Evolutionary conservation across 2,113 vertebrate genomes (phyloP).

Genomic region (Ariopsis seemanni): DNA sequence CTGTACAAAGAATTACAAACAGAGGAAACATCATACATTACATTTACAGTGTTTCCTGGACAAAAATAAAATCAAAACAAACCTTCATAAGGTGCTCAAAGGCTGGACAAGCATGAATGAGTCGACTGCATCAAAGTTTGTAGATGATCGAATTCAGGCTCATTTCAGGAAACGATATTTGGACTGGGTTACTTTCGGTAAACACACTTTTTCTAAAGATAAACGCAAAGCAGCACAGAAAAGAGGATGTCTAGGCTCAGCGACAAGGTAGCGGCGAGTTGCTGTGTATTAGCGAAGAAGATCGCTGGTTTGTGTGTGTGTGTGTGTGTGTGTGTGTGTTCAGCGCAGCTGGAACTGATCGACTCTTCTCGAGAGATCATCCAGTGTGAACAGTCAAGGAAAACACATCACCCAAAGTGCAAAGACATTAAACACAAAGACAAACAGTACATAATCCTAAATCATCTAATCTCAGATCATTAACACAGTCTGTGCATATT

Average conservation of each 20-base stretch:
- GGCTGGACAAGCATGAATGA: not conserved
- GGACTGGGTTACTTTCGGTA: not conserved
- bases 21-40: slow-evolving; percentile 10
- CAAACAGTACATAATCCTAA: not conserved
- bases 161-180: not conserved
- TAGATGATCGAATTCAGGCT: not conserved
- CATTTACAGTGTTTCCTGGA: slow-evolving; percentile 7
- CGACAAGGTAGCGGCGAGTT: not conserved
- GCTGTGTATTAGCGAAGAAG: not conserved
- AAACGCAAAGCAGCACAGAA: not conserved
- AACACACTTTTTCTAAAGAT: not conserved
- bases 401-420: not conserved
- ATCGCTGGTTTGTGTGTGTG: not conserved
- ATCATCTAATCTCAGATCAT: not conserved
- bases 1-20: slow-evolving; percentile 51
- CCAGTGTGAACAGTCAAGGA: slow-evolving; percentile 84
- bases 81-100: slow-evolving; percentile 37
- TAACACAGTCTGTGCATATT: not conserved
- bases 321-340: slow-evolving; percentile 55
- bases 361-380: slow-evolving; percentile 81
- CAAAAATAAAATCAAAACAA: slow-evolving; percentile 23
- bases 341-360: slow-evolving; percentile 68
- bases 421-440: not conserved
- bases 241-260: not conserved
- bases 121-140: not conserved